Percentiles rank a stretch among this genome's conserved stretches.
Conservation (phyloP, 1,140 invertebrate species). For the Neodiprion fabricii region DNA sequence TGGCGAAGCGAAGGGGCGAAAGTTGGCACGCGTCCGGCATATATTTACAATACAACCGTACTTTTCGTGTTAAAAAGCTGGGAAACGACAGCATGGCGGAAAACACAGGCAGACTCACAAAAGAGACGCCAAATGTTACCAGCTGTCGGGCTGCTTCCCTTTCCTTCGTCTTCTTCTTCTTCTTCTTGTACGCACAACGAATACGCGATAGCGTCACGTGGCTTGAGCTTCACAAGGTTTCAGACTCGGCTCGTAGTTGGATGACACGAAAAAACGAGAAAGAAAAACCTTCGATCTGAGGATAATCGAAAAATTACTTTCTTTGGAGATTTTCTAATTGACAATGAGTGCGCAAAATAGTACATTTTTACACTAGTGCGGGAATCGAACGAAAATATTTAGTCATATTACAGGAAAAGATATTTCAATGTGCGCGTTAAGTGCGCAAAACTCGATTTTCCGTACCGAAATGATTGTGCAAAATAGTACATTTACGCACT, state of each 20-base stretch:
- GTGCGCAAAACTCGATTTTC: too few species aligned
- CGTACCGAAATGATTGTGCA: too few species aligned
- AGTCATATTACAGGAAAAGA: too few species aligned
- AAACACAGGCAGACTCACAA: neutral
- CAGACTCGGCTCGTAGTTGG: neutral
- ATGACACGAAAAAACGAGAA: constrained; percentile 14
- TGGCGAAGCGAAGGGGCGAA: neutral
- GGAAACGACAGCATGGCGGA: neutral
- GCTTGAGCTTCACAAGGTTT: neutral
- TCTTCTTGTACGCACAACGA: neutral
- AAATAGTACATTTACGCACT: too few species aligned
- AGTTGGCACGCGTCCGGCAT: constrained; percentile 6
- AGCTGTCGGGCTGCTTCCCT: neutral
- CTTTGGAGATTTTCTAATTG: neutral
- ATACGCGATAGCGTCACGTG: constrained; percentile 19
- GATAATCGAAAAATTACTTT: neutral
- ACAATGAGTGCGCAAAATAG: too few species aligned
- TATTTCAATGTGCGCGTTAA: too few species aligned
- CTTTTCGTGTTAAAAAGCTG: too few species aligned
- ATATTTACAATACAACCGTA: neutral
- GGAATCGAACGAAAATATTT: too few species aligned
- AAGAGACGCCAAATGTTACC: neutral
- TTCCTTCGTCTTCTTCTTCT: neutral
- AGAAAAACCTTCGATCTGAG: neutral
- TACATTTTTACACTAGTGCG: too few species aligned